Base-by-base conservation (phyloP, 2,888 invertebrate species). In the Trichogramma dendrolimi region DNA sequence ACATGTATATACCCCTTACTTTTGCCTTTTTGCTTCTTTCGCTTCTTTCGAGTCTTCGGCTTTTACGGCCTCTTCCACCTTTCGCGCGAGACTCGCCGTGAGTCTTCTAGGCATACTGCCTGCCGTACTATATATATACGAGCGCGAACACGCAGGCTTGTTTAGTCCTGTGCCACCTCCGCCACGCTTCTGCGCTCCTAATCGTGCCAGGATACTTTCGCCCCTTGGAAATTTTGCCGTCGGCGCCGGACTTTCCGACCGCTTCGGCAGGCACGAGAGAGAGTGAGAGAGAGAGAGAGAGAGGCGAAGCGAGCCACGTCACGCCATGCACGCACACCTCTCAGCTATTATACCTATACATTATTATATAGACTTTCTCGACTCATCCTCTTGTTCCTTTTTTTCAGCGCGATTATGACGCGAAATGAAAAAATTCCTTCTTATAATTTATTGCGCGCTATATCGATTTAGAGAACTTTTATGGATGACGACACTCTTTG, bases 81-180 rank as follows among this genome's bases (percentile, higher is more conserved):
- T 60, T 61, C 66, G 63, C 64, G 57, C 62, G 61, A 27, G 48
- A 48, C 52, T 58, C 49, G 53, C 41, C 51, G 54, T 54, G 27
- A 38, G 39, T 14, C 54, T 27, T 27, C 27, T 27, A 27, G 27
- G 27, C 27, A 27, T 27, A 27, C 27, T 27, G 27, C 27, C 27
- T 27, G 27, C 27, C 27, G 27, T 27, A 27, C 27, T 27, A 27
- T 27, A 27, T 27, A 27, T 27, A 27, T 27, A 27, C 27, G 27
- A 27, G 27, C 27, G 27, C 27, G 27, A 27, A 27, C 27, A 27
- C 27, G 27, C 27, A 27, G 27, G 27, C 40, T 56, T 46, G 49
- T 48, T 56, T 55, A 55, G 65, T 78, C 78, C 78, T 78, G 78
- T 73, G 78, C 78, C 73, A 78, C 76, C 78, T 75, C 71, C 72